Conservation (phyloP, 2,888 invertebrate genomes). For the Phasia obesa region DNA sequence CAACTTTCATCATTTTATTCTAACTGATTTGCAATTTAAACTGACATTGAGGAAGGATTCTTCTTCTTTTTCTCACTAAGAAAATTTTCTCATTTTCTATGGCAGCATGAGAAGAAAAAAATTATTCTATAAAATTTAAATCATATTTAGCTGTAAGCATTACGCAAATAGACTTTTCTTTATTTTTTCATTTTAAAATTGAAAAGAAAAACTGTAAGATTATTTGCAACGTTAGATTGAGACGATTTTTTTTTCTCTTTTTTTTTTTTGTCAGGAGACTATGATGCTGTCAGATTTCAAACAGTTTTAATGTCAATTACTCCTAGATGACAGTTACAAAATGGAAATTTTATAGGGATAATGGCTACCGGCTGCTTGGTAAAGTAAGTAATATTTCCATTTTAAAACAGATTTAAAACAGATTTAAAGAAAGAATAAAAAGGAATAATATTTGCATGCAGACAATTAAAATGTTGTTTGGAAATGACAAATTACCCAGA, state of each 20-base stretch:
- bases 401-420: not conserved
- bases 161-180: constrained; percentile 65
- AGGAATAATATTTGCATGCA: not conserved
- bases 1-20: constrained; percentile 30
- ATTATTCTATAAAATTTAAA: constrained; percentile 68
- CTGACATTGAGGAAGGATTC: constrained; percentile 59
- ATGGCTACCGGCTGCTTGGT: not conserved
- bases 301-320: constrained; percentile 70
- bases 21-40: constrained; percentile 36
- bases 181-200: constrained; percentile 10
- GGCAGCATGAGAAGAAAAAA: not conserved
- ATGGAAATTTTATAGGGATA: constrained; percentile 45
- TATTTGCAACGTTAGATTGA: constrained; percentile 38
- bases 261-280: constrained; percentile 55
- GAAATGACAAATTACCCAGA: not conserved
- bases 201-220: constrained; percentile 27
- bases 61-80: constrained; percentile 16
- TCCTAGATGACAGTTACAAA: constrained; percentile 53
- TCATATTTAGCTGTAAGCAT: constrained; percentile 69
- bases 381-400: not conserved
- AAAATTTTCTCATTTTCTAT: constrained; percentile 53
- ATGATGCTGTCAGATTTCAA: constrained; percentile 67
- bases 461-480: not conserved
- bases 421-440: not conserved
- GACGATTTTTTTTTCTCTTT: constrained; percentile 31